These are phyloP conservation scores for Harpalus rufipes DNA, from an alignment of 2,888 invertebrate species.

Conservation along the genomic window DNA sequence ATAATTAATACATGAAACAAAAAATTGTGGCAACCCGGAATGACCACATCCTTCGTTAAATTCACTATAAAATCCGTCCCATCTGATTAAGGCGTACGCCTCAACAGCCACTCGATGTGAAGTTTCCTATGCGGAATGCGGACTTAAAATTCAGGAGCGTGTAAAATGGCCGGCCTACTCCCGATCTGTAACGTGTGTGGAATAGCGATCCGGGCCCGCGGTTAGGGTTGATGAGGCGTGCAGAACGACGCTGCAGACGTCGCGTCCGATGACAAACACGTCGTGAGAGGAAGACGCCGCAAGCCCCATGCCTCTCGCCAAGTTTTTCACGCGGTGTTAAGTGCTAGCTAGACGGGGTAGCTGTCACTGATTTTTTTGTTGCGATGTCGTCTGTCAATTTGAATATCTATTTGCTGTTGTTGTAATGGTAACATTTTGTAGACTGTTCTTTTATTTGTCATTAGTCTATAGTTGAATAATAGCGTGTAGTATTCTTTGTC, in stretches of 20 bases:
- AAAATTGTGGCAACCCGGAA: too few relatives aligned
- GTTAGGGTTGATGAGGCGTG: slow-evolving; percentile 62
- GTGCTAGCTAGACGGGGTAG: slow-evolving; percentile 5
- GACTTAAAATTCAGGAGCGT: slow-evolving; percentile 63
- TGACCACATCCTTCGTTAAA: too few relatives aligned
- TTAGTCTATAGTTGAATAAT: too few relatives aligned
- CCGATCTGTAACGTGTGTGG: slow-evolving; percentile 61
- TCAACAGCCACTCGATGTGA: not conserved
- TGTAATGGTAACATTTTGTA: not conserved
- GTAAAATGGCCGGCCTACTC: slow-evolving; percentile 58
- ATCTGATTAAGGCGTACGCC: too few relatives aligned
- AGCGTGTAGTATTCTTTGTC: too few relatives aligned
- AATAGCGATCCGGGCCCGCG: slow-evolving; percentile 55
- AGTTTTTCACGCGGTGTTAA: slow-evolving; percentile 46
- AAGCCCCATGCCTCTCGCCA: not conserved
- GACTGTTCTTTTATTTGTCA: too few relatives aligned
- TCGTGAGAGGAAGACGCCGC: slow-evolving; percentile 10
- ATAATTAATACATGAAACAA: too few relatives aligned
- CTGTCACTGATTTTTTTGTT: slow-evolving; percentile 35
- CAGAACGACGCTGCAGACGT: slow-evolving; percentile 59
- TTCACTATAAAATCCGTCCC: too few relatives aligned
- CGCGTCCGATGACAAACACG: slow-evolving; percentile 60
- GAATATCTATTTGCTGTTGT: slow-evolving; percentile 19
- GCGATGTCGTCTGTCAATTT: slow-evolving; percentile 31
- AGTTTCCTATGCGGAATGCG: slow-evolving; percentile 37